Evolutionary conservation across 2,888 invertebrate genomes (phyloP).

Genomic region (Andrena bicolor): DNA sequence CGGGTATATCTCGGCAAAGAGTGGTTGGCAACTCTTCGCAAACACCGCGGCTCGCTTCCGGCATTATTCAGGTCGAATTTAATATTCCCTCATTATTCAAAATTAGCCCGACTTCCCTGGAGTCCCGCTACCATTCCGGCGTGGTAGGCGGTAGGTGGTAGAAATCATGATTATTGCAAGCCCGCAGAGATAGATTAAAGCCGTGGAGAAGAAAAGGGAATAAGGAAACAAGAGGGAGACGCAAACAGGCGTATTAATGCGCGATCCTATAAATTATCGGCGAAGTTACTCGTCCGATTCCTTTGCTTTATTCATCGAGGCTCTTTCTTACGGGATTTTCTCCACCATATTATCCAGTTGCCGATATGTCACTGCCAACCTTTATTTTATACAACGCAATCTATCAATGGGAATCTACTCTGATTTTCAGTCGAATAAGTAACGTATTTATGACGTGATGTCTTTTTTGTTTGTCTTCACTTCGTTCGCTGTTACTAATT

Average conservation of each 20-base stretch:
- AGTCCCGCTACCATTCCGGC: constrained; percentile 41
- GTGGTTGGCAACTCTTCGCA: constrained; percentile 69
- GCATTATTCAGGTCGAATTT: constrained; percentile 74
- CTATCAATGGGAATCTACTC: background rate
- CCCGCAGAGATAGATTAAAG: constrained; percentile 18
- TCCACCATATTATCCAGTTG: background rate
- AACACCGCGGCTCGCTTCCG: constrained; percentile 60
- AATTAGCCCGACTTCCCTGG: constrained; percentile 75
- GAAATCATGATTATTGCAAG: constrained; percentile 52
- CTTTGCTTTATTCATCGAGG: constrained; percentile 1
- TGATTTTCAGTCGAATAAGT: background rate
- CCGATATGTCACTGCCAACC: background rate
- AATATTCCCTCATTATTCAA: constrained; percentile 80
- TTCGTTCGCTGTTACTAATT: too few relatives aligned
- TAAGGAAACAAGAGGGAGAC: constrained; percentile 7
- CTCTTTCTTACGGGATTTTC: background rate
- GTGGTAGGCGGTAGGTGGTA: constrained; percentile 37
- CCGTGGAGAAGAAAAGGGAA: background rate
- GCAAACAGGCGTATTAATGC: constrained; percentile 20
- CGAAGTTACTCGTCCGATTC: background rate
- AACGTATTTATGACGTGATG: too few relatives aligned
- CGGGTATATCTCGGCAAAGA: constrained; percentile 66
- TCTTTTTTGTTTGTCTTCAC: too few relatives aligned
- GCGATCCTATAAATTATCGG: background rate
- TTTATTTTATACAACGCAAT: background rate